Percentiles rank a stretch among this genome's conserved stretches.
phyloP scores from a whole-genome alignment of 2,888 invertebrate species.

The Hecatera dysodea region DNA sequence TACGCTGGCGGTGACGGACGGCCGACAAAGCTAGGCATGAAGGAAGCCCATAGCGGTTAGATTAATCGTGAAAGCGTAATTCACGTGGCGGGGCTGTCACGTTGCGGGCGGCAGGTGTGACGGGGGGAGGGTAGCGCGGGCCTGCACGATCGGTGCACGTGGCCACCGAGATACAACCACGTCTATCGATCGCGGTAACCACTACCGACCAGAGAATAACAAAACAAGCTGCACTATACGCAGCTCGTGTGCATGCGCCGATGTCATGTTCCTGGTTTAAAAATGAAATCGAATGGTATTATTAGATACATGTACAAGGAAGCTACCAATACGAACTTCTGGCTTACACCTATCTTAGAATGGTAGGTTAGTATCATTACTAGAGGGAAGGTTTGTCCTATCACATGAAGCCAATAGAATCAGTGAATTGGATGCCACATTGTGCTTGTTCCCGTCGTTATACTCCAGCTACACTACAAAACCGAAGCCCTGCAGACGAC shows the following conservation, averaged over 20 bases:
- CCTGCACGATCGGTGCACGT: conserved; percentile 74
- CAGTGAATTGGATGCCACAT: conserved; percentile 13
- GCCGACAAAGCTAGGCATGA: conserved; percentile 58
- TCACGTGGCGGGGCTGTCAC: conserved; percentile 73
- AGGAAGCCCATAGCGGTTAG: conserved; percentile 67
- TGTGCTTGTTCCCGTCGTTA: conserved; percentile 16
- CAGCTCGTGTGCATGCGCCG: conserved; percentile 9
- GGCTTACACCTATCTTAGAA: not conserved
- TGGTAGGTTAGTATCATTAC: too few species aligned
- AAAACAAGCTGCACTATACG: conserved; percentile 47
- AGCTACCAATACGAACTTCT: not conserved
- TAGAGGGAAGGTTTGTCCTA: not conserved
- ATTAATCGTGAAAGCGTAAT: conserved; percentile 66
- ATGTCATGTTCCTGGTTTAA: not conserved
- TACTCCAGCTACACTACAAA: conserved; percentile 20
- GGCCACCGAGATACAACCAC: conserved; percentile 59
- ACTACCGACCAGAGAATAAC: conserved; percentile 45
- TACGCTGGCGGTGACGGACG: conserved; percentile 56
- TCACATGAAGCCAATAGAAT: not conserved
- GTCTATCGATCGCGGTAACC: conserved; percentile 66
- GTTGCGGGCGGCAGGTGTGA: conserved; percentile 60
- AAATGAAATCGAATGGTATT: not conserved
- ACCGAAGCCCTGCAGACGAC: conserved; percentile 31
- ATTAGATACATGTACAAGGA: not conserved
- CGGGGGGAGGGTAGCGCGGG: conserved; percentile 43